Percentiles rank a stretch among this genome's conserved stretches.
Evolutionary conservation across 2,888 invertebrate species (phyloP).

Genomic region (Cryptus armator): DNA sequence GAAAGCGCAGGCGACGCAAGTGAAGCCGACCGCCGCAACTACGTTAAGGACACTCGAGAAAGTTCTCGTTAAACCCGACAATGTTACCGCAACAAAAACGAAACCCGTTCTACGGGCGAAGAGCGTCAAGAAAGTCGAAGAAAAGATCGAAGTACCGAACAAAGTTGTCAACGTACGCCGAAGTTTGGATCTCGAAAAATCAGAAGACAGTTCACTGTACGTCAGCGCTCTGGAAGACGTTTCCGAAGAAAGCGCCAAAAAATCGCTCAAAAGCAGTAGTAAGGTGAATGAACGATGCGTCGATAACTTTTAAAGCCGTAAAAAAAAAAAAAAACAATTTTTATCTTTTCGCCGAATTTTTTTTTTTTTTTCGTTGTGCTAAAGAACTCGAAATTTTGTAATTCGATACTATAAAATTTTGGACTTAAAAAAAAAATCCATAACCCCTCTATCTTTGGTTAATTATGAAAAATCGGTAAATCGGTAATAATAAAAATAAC

Average conservation of each 20-base stretch:
- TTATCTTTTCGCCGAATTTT: not conserved
- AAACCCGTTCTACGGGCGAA: slow-evolving; percentile 75
- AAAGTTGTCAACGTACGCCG: slow-evolving; percentile 77
- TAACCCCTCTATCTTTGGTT: too few relatives aligned
- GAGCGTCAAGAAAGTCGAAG: slow-evolving; percentile 76
- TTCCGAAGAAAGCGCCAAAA: slow-evolving; percentile 77
- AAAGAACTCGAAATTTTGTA: too few relatives aligned
- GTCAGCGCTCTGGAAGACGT: slow-evolving; percentile 92
- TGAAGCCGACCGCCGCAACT: slow-evolving; percentile 70
- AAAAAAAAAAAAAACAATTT: not conserved
- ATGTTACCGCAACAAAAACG: slow-evolving; percentile 68
- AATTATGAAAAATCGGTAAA: too few relatives aligned
- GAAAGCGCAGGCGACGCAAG: slow-evolving; percentile 69
- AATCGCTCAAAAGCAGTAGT: slow-evolving; percentile 57
- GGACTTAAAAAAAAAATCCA: too few relatives aligned
- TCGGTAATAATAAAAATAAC: too few relatives aligned
- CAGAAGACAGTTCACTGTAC: slow-evolving; percentile 91
- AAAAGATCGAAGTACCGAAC: slow-evolving; percentile 66
- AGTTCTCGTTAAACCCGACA: slow-evolving; percentile 73
- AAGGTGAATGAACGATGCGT: slow-evolving; percentile 81
- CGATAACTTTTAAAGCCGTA: not conserved
- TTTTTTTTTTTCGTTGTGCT: too few relatives aligned
- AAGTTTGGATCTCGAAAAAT: slow-evolving; percentile 88
- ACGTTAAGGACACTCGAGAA: slow-evolving; percentile 75
- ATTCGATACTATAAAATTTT: not conserved